Evolutionary conservation across 2,888 invertebrate genomes (phyloP).

Genomic region (Pristionchus mayeri): DNA sequence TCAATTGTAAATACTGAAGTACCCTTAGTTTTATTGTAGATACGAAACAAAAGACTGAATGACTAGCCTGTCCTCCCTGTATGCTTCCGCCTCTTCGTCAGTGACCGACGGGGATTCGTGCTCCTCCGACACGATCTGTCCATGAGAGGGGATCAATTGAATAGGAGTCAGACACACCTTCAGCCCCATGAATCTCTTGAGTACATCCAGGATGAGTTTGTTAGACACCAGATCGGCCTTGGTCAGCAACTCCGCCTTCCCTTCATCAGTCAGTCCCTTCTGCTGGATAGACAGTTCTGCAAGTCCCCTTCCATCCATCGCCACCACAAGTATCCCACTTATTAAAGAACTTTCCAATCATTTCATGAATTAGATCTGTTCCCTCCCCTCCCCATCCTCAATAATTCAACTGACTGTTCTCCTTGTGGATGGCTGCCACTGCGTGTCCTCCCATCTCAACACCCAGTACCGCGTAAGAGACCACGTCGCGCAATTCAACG

Average conservation of each 20-base stretch:
- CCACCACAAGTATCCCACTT: background rate
- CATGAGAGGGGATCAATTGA: too few species aligned
- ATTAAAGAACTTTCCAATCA: too few species aligned
- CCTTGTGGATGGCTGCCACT: conserved; percentile 67
- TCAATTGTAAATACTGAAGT: too few species aligned
- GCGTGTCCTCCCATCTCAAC: conserved; percentile 75
- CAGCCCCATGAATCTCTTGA: conserved; percentile 71
- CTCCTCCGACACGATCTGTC: conserved; percentile 74
- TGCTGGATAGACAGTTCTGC: conserved; percentile 60
- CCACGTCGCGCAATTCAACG: conserved; percentile 46
- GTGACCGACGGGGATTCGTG: conserved; percentile 59
- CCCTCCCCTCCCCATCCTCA: too few species aligned
- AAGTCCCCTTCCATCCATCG: too few species aligned
- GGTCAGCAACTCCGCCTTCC: conserved; percentile 74
- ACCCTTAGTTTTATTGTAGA: too few species aligned
- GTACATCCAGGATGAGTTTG: conserved; percentile 70
- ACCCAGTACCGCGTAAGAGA: conserved; percentile 70
- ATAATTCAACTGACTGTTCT: conserved; percentile 60
- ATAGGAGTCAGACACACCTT: conserved; percentile 57
- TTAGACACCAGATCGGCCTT: conserved; percentile 75
- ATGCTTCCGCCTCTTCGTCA: conserved; percentile 66
- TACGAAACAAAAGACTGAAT: too few species aligned
- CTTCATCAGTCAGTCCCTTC: conserved; percentile 73
- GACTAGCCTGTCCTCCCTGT: conserved; percentile 60
- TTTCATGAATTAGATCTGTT: too few species aligned